phyloP scores from a whole-genome alignment of 2,888 invertebrate species.

The Catocala nupta region DNA sequence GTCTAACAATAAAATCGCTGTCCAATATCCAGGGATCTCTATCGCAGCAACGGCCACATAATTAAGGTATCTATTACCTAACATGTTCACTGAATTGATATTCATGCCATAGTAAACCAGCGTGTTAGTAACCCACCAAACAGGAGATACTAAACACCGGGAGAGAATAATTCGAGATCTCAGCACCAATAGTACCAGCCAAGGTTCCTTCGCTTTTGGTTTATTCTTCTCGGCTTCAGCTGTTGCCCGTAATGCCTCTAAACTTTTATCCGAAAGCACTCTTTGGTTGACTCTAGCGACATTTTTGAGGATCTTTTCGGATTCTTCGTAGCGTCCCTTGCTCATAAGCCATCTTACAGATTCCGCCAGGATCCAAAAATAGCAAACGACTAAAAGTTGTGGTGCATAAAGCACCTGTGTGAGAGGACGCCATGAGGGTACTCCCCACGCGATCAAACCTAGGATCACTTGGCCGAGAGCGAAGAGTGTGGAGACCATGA shows the following conservation, averaged over 20 bases:
- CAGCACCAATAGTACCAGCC: constrained; percentile 70
- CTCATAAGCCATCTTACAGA: constrained; percentile 93
- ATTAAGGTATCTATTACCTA: constrained; percentile 90
- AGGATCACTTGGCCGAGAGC: constrained; percentile 92
- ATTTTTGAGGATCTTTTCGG: constrained; percentile 88
- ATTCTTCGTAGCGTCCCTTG: constrained; percentile 89
- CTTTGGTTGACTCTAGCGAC: constrained; percentile 89
- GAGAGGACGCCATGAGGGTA: constrained; percentile 90
- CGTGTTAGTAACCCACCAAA: constrained; percentile 91
- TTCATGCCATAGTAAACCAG: constrained; percentile 91
- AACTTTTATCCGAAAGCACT: constrained; percentile 84
- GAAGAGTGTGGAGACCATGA: constrained; percentile 91
- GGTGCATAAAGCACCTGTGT: constrained; percentile 91
- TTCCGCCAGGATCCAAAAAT: constrained; percentile 91
- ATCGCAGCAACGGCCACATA: constrained; percentile 89
- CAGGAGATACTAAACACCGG: constrained; percentile 76
- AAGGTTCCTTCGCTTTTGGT: constrained; percentile 69
- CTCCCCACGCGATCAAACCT: constrained; percentile 90
- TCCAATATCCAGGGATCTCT: constrained; percentile 91
- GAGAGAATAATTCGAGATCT: constrained; percentile 67
- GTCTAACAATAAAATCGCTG: constrained; percentile 89
- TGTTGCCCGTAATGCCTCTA: constrained; percentile 73
- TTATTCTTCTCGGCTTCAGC: constrained; percentile 70
- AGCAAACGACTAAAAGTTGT: constrained; percentile 89
- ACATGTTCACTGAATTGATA: constrained; percentile 89